These are phyloP conservation scores for Cryptoblepharus egeriae DNA, from an alignment of 2,797 vertebrate species.

Conservation along the genomic window DNA sequence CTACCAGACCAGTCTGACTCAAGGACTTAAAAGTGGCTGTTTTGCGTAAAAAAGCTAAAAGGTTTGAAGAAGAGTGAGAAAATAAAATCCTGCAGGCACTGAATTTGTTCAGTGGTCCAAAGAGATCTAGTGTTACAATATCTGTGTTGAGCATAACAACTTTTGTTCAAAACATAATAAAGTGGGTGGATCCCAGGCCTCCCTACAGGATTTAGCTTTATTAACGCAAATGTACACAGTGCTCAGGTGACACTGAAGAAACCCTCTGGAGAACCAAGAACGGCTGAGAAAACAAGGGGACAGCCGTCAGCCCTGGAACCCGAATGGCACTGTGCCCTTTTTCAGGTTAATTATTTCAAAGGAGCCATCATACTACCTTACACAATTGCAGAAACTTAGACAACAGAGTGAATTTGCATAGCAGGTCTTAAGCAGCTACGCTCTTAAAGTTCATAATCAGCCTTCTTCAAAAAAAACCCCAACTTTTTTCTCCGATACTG, in stretches of 20 bases:
- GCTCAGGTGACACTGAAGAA: neutral
- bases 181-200: constrained; percentile 14
- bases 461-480: neutral
- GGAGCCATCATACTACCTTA: neutral
- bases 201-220: constrained; percentile 25
- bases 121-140: neutral
- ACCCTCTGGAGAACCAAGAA: neutral
- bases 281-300: neutral
- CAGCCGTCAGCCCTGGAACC: neutral
- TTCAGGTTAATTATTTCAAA: constrained; percentile 9
- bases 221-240: constrained; percentile 9
- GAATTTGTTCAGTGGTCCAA: neutral
- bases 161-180: constrained; percentile 12
- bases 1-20: neutral
- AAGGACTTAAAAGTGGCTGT: constrained; percentile 1
- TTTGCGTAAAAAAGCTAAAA: neutral
- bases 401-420: neutral
- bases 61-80: neutral
- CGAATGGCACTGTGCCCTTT: neutral
- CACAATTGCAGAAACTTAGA: neutral
- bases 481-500: too few relatives aligned
- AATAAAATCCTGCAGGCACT: neutral
- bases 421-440: neutral
- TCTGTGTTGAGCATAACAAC: neutral
- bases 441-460: neutral